Evolutionary conservation across 2,113 vertebrate species (phyloP).

Genomic region (Leucosticte australis): DNA sequence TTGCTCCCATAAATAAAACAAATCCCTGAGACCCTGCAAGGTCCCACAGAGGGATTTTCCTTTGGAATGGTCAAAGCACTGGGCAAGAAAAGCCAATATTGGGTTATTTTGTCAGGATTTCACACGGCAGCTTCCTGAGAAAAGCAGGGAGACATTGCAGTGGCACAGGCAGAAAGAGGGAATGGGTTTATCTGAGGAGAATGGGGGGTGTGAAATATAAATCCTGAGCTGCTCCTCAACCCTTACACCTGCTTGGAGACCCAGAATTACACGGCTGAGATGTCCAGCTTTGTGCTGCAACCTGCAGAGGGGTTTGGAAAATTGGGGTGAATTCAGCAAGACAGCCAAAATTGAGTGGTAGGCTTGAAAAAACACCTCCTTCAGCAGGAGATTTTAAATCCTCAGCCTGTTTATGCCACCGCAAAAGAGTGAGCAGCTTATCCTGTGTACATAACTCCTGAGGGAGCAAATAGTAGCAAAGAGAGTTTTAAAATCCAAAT

Average conservation of each 20-base stretch:
- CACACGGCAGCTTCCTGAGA: not conserved
- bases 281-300: not conserved
- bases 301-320: not conserved
- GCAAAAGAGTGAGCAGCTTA: not conserved
- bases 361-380: not conserved
- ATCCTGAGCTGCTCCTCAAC: not conserved
- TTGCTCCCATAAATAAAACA: not conserved
- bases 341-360: not conserved
- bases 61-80: not conserved
- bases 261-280: not conserved
- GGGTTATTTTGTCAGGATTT: not conserved
- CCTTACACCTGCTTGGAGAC: not conserved
- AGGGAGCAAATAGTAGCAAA: not conserved
- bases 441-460: not conserved
- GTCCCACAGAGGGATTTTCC: not conserved
- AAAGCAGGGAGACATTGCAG: not conserved
- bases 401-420: not conserved
- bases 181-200: not conserved
- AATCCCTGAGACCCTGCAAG: not conserved
- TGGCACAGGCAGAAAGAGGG: not conserved
- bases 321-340: not conserved
- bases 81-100: not conserved
- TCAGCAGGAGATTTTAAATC: not conserved
- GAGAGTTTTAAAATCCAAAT: not conserved
- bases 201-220: accelerated